Conservation (phyloP, 2,113 vertebrate genomes). For the Steatornis caripensis region DNA sequence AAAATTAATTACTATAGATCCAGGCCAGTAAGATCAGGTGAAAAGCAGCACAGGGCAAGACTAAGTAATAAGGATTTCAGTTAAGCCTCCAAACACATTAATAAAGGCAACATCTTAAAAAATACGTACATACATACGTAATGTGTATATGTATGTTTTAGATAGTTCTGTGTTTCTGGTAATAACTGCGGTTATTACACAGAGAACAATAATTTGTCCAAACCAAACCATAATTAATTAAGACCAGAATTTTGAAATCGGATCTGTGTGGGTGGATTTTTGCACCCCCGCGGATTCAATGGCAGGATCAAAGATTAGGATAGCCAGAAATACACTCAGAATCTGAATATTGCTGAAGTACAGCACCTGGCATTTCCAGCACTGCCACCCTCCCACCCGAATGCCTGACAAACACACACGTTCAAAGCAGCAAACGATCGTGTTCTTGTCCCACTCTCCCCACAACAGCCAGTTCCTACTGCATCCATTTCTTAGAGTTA, state of each 20-base stretch:
- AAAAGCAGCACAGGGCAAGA: not conserved
- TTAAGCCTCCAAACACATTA: not conserved
- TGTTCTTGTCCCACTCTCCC: not conserved
- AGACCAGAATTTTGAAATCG: not conserved
- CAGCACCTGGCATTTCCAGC: conserved; percentile 46
- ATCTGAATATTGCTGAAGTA: not conserved
- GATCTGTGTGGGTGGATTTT: conserved; percentile 58
- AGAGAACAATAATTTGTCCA: conserved; percentile 19
- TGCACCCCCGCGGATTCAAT: conserved; percentile 39
- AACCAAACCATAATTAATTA: conserved; percentile 20
- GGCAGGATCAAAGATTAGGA: conserved; percentile 46
- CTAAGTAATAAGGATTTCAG: not conserved
- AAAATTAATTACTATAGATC: not conserved
- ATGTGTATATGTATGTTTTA: not conserved
- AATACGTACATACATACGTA: not conserved
- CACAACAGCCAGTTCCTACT: not conserved
- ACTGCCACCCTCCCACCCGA: not conserved
- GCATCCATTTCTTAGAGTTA: not conserved
- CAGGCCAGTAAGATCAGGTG: not conserved
- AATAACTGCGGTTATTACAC: not conserved
- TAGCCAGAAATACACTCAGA: conserved; percentile 51
- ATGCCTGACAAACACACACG: not conserved
- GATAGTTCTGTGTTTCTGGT: not conserved
- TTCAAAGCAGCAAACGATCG: not conserved
- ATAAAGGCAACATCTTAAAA: not conserved